These are phyloP conservation scores for Phylloscopus collybita DNA, from an alignment of 2,797 vertebrate genomes.

Conservation along the genomic window DNA sequence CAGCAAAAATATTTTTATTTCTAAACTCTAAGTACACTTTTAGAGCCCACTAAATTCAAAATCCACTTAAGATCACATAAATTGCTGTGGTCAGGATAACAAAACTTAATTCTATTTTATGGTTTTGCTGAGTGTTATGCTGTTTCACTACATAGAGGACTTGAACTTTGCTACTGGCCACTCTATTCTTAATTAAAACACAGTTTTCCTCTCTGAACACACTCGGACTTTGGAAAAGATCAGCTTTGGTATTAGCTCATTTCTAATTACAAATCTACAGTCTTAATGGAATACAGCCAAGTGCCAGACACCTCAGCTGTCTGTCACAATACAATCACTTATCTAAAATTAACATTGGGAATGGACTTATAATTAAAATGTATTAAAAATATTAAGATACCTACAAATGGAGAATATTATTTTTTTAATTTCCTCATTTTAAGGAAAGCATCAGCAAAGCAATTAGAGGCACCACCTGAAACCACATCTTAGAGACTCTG, in stretches of 20 bases:
- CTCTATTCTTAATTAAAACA: not conserved
- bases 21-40: not conserved
- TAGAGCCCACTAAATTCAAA: not conserved
- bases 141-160: not conserved
- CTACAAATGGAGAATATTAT: not conserved
- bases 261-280: not conserved
- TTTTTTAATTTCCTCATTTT: not conserved
- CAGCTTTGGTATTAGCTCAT: not conserved
- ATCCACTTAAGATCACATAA: not conserved
- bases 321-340: not conserved
- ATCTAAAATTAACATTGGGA: not conserved
- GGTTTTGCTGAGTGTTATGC: not conserved
- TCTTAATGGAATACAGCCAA: not conserved
- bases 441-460: not conserved
- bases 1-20: not conserved
- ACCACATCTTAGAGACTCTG: not conserved
- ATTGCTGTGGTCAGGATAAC: not conserved
- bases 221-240: not conserved
- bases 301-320: not conserved
- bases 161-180: not conserved
- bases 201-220: not conserved
- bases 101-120: not conserved
- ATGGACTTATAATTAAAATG: constrained; percentile 31
- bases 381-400: not conserved
- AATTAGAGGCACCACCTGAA: not conserved